These are phyloP conservation scores for Streptopelia turtur DNA, from an alignment of 2,797 vertebrate species.

Conservation along the genomic window DNA sequence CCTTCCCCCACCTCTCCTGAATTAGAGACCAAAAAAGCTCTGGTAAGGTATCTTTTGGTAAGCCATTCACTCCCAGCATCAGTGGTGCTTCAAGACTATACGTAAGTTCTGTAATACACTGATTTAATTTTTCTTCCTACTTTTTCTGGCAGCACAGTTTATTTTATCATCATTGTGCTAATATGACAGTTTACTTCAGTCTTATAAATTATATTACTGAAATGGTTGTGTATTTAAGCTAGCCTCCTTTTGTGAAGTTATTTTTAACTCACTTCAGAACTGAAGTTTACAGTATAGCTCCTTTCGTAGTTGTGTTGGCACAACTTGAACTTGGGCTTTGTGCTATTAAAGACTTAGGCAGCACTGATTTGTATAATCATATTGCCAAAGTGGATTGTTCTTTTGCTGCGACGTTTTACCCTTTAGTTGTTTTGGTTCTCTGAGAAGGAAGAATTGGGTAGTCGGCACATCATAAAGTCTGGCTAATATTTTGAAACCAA, in stretches of 20 bases:
- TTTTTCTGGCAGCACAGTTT: not conserved
- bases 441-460: not conserved
- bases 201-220: not conserved
- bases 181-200: not conserved
- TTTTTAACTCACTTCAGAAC: not conserved
- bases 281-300: not conserved
- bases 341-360: not conserved
- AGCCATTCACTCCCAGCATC: not conserved
- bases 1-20: no score
- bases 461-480: not conserved
- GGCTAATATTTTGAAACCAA: not conserved
- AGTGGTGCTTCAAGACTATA: not conserved
- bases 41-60: not conserved
- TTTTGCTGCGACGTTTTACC: not conserved
- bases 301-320: not conserved
- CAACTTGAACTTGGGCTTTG: not conserved
- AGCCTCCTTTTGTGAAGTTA: not conserved
- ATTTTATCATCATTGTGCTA: not conserved
- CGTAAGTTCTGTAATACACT: not conserved
- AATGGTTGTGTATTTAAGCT: not conserved
- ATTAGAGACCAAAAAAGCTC: not conserved
- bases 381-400: not conserved
- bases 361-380: not conserved
- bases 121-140: not conserved
- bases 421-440: not conserved